phyloP scores from a whole-genome alignment of 64 coral and sea anemone species.

The Montipora efflorescens region DNA sequence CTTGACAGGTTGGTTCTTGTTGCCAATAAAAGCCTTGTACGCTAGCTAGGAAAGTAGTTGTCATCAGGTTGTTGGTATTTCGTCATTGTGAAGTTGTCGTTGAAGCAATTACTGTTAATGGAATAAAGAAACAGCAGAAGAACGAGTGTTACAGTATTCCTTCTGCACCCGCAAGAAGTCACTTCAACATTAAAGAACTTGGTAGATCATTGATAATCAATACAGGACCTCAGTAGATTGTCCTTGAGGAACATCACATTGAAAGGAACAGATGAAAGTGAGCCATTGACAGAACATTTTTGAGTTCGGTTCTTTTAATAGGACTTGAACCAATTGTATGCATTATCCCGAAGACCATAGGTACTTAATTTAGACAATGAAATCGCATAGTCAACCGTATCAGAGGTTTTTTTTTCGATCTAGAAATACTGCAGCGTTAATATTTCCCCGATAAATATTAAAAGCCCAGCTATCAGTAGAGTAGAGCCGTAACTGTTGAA shows the following conservation, averaged over 20 bases:
- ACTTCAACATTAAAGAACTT: too few relatives aligned
- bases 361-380: slow-evolving; percentile 13
- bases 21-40: too few relatives aligned
- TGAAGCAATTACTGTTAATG: too few relatives aligned
- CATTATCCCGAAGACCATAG: background rate
- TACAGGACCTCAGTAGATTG: background rate
- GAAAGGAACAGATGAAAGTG: background rate
- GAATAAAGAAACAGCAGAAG: too few relatives aligned
- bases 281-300: background rate
- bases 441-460: slow-evolving; percentile 13
- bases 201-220: too few relatives aligned
- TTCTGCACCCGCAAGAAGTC: too few relatives aligned
- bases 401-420: background rate
- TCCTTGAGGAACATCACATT: background rate
- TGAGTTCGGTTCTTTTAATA: background rate
- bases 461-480: slow-evolving; percentile 29
- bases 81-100: too few relatives aligned
- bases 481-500: slow-evolving; percentile 49
- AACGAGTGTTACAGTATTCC: too few relatives aligned
- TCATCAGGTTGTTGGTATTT: too few relatives aligned
- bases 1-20: too few relatives aligned
- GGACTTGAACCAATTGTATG: background rate
- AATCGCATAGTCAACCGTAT: background rate
- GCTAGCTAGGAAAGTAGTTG: too few relatives aligned
- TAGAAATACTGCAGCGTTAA: slow-evolving; percentile 11